Evolutionary conservation across 2,888 invertebrate genomes (phyloP), one percentile per base, ranked within the genome.

Genomic region (Oxystoma pomonae): DNA sequence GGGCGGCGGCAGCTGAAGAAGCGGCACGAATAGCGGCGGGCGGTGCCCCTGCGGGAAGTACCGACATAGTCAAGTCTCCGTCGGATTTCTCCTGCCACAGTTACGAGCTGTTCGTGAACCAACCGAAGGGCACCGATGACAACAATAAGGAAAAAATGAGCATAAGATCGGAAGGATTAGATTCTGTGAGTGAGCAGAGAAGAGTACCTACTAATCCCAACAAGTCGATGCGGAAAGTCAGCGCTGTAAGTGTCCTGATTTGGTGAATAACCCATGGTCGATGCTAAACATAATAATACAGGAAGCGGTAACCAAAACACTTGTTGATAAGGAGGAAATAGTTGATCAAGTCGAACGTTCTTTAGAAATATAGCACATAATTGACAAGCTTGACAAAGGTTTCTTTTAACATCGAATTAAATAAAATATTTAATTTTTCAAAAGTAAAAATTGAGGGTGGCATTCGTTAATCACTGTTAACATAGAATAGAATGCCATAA

Each of bases 131-230:
- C 75, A 90, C 90, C 81, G 89, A 90, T 77, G 94, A 94, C 80
- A 93, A 93, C 86, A 92, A 92, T 85, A 90, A 90, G 75, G 90
- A 91, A 81, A 90, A 92, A 81, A 94, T 94, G 88, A 94, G 94
- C 83, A 90, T 95, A 75, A 88, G 93, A 80, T 81, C 82, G 52
- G 90, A 90, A 83, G 90, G 90, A 84, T 88, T 92, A 84, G 92
- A 91, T 86, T 93, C 94, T 83, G 89, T 93, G 86, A 92, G 91
- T 87, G 94, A 93, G 83, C 91, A 89, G 75, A 76, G 80, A 83
- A 85, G 81, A 81, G 77, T 80, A 77, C 81, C 81, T 76, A 79
- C 83, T 83, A 85, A 81, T 80, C 83, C 82, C 76, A 79, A 74
- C 79, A 89, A 89, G 85, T 3, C 35, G 35, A 87, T 88, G 79